Conservation (phyloP, 2,113 vertebrate genomes). For the Climacteris rufus region DNA sequence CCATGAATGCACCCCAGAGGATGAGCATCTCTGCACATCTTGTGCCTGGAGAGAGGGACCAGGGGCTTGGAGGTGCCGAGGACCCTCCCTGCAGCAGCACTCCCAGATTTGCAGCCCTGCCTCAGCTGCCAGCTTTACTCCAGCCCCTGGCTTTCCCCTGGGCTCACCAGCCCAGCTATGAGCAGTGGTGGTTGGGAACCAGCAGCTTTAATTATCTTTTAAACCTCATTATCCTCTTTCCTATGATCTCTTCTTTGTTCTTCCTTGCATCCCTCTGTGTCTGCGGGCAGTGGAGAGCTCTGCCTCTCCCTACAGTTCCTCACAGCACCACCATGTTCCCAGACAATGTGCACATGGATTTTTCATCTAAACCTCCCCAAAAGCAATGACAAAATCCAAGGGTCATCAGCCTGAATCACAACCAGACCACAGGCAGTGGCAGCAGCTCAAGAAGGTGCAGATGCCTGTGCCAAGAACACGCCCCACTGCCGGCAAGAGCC, state of each 20-base stretch:
- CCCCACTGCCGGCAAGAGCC: neutral
- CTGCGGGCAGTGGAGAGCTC: neutral
- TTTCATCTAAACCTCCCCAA: neutral
- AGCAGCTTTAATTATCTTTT: neutral
- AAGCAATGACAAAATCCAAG: neutral
- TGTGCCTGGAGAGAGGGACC: neutral
- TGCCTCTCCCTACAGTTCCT: neutral
- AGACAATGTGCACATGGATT: neutral
- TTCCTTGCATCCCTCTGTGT: neutral
- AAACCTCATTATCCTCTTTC: neutral
- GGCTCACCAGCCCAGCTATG: neutral
- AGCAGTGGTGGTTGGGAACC: neutral
- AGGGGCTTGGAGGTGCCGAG: neutral
- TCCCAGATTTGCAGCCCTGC: neutral
- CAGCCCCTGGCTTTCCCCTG: neutral
- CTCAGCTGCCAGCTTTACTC: neutral
- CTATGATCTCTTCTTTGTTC: neutral
- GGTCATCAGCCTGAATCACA: neutral
- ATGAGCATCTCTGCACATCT: neutral
- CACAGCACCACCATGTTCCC: neutral
- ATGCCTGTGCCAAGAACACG: neutral
- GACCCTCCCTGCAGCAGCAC: neutral
- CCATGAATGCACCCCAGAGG: neutral
- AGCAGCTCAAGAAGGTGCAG: neutral
- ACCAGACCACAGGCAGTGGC: neutral